Base-by-base conservation (phyloP, 35 echinoderm and acorn worm genomes). In the Heliocidaris erythrogramma region DNA sequence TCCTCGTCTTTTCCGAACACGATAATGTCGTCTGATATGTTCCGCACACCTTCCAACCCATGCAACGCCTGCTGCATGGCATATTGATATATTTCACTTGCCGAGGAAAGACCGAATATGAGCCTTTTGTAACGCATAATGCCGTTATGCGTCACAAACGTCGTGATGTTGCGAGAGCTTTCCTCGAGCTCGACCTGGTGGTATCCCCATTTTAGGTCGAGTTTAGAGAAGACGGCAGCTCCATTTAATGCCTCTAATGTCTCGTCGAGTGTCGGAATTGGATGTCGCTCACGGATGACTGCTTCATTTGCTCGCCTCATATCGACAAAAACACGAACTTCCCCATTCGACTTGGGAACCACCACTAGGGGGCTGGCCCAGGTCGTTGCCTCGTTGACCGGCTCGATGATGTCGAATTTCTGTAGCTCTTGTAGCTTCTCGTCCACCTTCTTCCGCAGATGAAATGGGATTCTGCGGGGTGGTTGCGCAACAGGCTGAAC, bases 201-300 rank as follows among this genome's bases (percentile, higher is more conserved):
- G 56, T 94, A 95, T 16, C 94, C 96, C 96, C 91, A 95, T 49
- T 95, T 95, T 9, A 97, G 86, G 88, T 97, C 96, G 31, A 97
- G 94, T 14, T 95, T 95, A 12, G 90, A 94, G 69, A 97, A 97
- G 9, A 95, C 78, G 13, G 85, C 42, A 17, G 95, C 91, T 5
- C 85, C 92, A 86, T 97, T 97, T 49, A 95, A 48, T 47, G 32
- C 49, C 10, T 97, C 53, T 17, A 97, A 48, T 30, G 93, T 47
- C 59, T 97, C 96, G 32, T 97, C 96, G 11, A 97, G 49, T 30
- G 96, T 94, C 9, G 94, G 96, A 30, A 97, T 96, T 21, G 96
- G 94, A 32, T 95, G 90, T 14, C 95, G 31, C 48, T 92, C 94
- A 9, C 96, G 32, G 10, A 97, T 92, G 35, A 97, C 86, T 21